phyloP scores from a whole-genome alignment of 2,888 invertebrate species.

The Acleris laterana region DNA sequence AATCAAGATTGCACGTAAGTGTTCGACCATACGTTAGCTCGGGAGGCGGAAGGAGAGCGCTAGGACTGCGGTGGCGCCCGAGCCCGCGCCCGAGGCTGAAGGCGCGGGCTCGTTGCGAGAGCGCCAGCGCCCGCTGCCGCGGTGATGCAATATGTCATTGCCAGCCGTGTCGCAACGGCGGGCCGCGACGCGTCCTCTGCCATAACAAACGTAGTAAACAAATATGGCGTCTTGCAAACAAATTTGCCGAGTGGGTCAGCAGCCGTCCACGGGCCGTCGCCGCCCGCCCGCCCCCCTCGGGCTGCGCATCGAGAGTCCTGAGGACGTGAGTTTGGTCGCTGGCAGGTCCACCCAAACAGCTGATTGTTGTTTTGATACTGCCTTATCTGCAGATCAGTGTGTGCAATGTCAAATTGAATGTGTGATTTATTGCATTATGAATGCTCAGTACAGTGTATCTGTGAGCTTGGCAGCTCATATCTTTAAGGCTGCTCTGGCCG shows the following conservation, averaged over 20 bases:
- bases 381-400: slow-evolving; percentile 27
- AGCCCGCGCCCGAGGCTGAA: slow-evolving; percentile 1
- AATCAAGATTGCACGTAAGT: slow-evolving; percentile 99
- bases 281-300: neutral
- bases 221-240: slow-evolving; percentile 53
- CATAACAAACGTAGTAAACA: slow-evolving; percentile 55
- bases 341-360: slow-evolving; percentile 19
- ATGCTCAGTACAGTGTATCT: slow-evolving; percentile 16
- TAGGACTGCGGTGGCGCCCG: neutral
- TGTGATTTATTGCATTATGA: slow-evolving; percentile 17
- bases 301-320: neutral
- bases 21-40: slow-evolving; percentile 29
- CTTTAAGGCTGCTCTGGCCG: neutral
- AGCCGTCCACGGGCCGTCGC: slow-evolving; percentile 4
- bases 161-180: slow-evolving; percentile 66
- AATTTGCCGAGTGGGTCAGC: slow-evolving; percentile 32
- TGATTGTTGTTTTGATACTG: slow-evolving; percentile 29
- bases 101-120: slow-evolving; percentile 34
- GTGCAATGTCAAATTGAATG: slow-evolving; percentile 21
- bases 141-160: slow-evolving; percentile 80
- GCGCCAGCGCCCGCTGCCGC: slow-evolving; percentile 39
- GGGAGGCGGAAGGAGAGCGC: slow-evolving; percentile 16
- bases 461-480: neutral
- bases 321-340: neutral
- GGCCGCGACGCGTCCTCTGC: slow-evolving; percentile 28